Percentiles rank a stretch among this genome's conserved stretches.
These are phyloP conservation scores for Gallirallus australis DNA, from an alignment of 2,797 vertebrate genomes.

Conservation along the genomic window DNA sequence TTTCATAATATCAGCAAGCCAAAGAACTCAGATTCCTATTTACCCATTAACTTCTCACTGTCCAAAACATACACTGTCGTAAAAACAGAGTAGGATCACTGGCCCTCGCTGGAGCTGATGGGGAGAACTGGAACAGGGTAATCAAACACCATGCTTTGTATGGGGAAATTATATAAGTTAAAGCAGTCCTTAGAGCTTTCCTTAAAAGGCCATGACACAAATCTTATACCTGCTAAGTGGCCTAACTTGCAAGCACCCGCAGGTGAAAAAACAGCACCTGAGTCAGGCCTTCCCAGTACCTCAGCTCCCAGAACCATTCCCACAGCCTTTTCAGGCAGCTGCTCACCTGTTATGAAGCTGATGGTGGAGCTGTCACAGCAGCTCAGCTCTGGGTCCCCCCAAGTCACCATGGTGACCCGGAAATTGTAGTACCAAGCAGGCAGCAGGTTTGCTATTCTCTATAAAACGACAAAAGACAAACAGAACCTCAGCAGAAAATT, in stretches of 20 bases:
- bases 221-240: neutral
- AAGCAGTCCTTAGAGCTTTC: neutral
- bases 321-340: neutral
- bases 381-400: conserved; percentile 91
- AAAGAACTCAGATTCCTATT: neutral
- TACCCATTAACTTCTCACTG: neutral
- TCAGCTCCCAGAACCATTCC: neutral
- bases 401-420: conserved; percentile 94
- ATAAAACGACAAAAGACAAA: conserved; percentile 8
- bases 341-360: conserved; percentile 92
- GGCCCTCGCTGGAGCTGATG: neutral
- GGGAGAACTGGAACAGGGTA: neutral
- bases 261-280: neutral
- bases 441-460: conserved; percentile 91
- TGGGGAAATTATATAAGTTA: neutral
- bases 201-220: neutral
- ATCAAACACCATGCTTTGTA: neutral
- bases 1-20: neutral
- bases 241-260: neutral
- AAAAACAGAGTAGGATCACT: neutral
- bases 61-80: neutral
- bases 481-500: neutral
- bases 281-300: neutral
- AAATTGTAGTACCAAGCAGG: conserved; percentile 98
- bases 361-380: conserved; percentile 92